Percentiles rank a stretch among this genome's conserved stretches.
Evolutionary conservation across 2,888 invertebrate genomes (phyloP).

Genomic region (Vannuccia rotundouncinata): DNA sequence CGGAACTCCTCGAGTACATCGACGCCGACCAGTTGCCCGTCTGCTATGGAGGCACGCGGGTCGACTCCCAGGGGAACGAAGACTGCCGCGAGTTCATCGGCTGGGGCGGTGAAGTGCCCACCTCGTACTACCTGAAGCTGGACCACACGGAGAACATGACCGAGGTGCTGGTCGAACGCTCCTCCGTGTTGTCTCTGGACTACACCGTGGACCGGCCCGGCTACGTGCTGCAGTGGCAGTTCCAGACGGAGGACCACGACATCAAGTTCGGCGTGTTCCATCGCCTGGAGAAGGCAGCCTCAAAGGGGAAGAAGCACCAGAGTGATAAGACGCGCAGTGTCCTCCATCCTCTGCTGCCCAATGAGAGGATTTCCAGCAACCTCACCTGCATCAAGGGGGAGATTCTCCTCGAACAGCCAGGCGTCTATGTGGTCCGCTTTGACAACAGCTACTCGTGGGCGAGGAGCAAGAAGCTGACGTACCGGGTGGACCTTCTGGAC

Average conservation of each 20-base stretch:
- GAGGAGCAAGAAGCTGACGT: conserved; percentile 7
- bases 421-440: conserved; percentile 13
- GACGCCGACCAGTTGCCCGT: conserved; percentile 48
- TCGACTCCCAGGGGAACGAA: conserved; percentile 48
- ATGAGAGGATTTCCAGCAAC: background rate
- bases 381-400: conserved; percentile 4
- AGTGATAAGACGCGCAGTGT: background rate
- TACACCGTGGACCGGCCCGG: background rate
- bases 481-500: conserved; percentile 26
- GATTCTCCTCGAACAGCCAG: background rate
- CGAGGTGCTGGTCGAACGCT: background rate
- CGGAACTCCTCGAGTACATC: conserved; percentile 45
- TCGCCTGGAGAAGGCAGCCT: background rate
- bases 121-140: conserved; percentile 30
- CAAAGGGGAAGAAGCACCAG: background rate
- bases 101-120: conserved; percentile 28
- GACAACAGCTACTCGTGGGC: conserved; percentile 30
- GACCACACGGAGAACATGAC: background rate
- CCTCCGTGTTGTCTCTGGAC: background rate
- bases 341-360: background rate
- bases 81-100: conserved; percentile 42
- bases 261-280: conserved; percentile 15
- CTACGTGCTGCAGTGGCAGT: background rate
- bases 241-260: conserved; percentile 17
- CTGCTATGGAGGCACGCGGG: conserved; percentile 47